Percentiles rank a stretch among this genome's conserved stretches.
Evolutionary conservation across 53 echinoderm and acorn worm genomes (phyloP).

Genomic region (Hippasteria phrygiana): DNA sequence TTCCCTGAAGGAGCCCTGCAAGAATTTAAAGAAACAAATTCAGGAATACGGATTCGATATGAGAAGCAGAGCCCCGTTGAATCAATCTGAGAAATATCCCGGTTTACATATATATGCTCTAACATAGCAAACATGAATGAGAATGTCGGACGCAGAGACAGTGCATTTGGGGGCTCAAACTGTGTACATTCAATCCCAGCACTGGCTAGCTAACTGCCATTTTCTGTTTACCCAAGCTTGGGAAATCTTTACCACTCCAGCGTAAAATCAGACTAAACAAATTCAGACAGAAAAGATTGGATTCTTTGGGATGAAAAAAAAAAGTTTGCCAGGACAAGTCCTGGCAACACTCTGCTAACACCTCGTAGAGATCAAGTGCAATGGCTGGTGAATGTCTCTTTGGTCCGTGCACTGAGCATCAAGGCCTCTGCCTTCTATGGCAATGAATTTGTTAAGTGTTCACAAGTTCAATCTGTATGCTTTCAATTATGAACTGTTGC

Average conservation of each 20-base stretch:
- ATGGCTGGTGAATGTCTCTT: neutral
- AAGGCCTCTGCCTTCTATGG: no score
- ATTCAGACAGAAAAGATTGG: no score
- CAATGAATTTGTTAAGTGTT: no score
- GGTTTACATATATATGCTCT: neutral
- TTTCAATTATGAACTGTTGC: no score
- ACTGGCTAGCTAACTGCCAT: neutral
- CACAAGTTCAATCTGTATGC: no score
- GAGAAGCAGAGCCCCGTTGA: no score
- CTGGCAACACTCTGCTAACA: neutral
- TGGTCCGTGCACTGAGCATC: neutral
- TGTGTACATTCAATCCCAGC: neutral
- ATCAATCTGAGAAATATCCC: neutral
- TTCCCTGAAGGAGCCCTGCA: no score
- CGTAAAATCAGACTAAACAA: no score
- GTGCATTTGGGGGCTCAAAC: neutral
- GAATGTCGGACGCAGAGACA: neutral
- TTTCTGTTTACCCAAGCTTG: neutral
- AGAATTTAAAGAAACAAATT: no score
- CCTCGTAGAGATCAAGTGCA: neutral
- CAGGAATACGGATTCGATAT: no score
- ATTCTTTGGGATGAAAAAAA: no score
- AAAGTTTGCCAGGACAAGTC: neutral
- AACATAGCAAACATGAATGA: neutral
- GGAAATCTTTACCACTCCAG: no score